phyloP scores from a whole-genome alignment of 2,113 vertebrate genomes.

The Varanus salvator region DNA sequence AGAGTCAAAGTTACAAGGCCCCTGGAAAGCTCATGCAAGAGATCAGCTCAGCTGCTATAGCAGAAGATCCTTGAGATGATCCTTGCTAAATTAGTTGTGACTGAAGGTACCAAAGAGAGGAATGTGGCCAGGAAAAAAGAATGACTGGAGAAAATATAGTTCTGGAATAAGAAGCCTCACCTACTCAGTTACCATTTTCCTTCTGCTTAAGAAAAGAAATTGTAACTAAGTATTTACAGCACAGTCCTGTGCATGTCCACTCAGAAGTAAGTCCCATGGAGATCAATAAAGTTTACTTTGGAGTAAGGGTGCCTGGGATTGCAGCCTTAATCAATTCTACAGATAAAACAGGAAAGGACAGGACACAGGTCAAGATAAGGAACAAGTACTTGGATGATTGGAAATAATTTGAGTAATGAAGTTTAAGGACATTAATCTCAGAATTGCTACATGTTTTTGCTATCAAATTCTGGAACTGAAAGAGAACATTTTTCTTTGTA shows the following conservation, averaged over 20 bases:
- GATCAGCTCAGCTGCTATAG: rapidly evolving
- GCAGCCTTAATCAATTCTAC: neutral
- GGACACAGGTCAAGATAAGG: neutral
- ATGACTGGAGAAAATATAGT: neutral
- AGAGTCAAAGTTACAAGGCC: neutral
- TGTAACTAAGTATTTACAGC: neutral
- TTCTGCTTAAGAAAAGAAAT: neutral
- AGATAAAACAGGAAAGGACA: neutral
- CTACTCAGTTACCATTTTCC: neutral
- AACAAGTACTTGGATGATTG: neutral
- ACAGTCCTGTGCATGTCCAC: neutral
- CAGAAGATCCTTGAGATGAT: neutral
- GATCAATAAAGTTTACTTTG: neutral
- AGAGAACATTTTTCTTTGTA: neutral
- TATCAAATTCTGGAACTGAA: neutral
- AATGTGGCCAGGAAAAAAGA: rapidly evolving
- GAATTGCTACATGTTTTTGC: neutral
- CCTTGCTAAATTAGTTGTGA: rapidly evolving
- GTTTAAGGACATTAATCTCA: neutral
- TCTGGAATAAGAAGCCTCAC: neutral
- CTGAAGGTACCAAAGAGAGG: neutral
- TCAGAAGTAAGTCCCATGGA: neutral
- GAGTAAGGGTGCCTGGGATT: neutral
- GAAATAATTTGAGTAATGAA: neutral
- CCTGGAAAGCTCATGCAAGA: neutral